Evolutionary conservation across 1,140 invertebrate genomes (phyloP).

Genomic region (Calliphora vicina): DNA sequence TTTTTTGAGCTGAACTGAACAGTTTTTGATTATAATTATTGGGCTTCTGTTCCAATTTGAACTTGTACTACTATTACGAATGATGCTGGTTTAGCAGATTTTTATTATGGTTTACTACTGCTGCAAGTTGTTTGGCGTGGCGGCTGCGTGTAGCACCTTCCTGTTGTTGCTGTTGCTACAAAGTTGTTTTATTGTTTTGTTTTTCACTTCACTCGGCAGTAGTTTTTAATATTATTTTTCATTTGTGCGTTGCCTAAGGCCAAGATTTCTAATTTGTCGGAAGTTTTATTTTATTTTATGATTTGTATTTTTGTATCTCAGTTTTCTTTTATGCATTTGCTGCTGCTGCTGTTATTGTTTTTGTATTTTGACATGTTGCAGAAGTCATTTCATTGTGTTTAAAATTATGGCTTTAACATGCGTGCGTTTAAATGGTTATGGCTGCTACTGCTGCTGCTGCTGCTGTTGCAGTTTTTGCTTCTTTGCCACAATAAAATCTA

Average conservation of each 20-base stretch:
- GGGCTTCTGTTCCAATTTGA: conserved; percentile 25
- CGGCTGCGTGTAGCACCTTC: not conserved
- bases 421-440: not conserved
- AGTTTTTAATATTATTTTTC: not conserved
- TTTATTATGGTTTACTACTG: not conserved
- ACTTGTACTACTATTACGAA: not conserved
- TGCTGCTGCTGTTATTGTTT: not conserved
- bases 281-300: conserved; percentile 22
- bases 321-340: not conserved
- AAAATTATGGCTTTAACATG: not conserved
- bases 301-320: conserved; percentile 2
- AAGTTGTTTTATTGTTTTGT: not conserved
- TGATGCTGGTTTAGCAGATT: too few relatives aligned
- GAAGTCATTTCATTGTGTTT: not conserved
- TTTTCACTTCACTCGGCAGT: not conserved
- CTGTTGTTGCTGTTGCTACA: not conserved
- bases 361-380: conserved; percentile 4
- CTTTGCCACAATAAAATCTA: not conserved
- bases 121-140: not conserved
- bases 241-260: conserved; percentile 5
- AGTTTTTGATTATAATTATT: conserved; percentile 24
- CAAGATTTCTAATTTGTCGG: conserved; percentile 27
- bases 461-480: not conserved
- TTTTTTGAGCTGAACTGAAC: not conserved
- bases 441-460: not conserved